These are phyloP conservation scores for Bradysia coprophila DNA, from an alignment of 1,140 invertebrate genomes.

Conservation along the genomic window DNA sequence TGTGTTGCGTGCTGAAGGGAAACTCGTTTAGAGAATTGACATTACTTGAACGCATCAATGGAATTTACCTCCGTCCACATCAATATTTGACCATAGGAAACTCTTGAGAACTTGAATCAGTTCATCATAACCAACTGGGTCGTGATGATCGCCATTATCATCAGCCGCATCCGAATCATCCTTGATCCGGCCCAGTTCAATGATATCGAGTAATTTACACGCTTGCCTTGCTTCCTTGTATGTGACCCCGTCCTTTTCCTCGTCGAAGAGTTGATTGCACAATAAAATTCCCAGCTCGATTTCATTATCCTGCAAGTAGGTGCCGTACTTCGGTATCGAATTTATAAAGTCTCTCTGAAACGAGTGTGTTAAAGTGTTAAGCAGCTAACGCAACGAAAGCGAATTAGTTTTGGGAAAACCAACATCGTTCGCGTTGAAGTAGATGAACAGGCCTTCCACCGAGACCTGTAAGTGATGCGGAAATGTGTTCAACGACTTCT, in stretches of 20 bases:
- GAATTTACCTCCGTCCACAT: not conserved
- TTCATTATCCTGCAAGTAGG: conserved; percentile 2
- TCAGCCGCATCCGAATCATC: conserved; percentile 3
- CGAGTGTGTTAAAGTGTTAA: too few species aligned
- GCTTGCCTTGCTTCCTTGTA: conserved; percentile 4
- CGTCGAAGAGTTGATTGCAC: conserved; percentile 3
- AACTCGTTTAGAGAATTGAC: too few species aligned
- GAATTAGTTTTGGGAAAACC: not conserved
- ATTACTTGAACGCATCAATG: too few species aligned
- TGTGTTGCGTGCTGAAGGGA: too few species aligned
- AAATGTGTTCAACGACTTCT: not conserved
- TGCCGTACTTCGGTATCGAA: not conserved
- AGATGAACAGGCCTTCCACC: conserved; percentile 2
- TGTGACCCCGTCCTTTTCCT: conserved; percentile 3
- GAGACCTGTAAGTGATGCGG: not conserved
- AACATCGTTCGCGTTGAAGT: conserved; percentile 5
- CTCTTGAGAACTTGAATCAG: not conserved
- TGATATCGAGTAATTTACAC: conserved; percentile 3
- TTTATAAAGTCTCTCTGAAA: conserved; percentile 3
- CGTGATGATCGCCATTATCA: not conserved
- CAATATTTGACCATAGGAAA: conserved; percentile 4
- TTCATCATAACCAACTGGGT: conserved; percentile 4
- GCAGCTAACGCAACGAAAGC: not conserved
- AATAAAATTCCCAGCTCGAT: conserved; percentile 5
- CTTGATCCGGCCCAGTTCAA: conserved; percentile 1